Percentiles rank a stretch among this genome's conserved stretches.
These are phyloP conservation scores for Nibea albiflora DNA, from an alignment of 2,113 vertebrate genomes.

Conservation along the genomic window DNA sequence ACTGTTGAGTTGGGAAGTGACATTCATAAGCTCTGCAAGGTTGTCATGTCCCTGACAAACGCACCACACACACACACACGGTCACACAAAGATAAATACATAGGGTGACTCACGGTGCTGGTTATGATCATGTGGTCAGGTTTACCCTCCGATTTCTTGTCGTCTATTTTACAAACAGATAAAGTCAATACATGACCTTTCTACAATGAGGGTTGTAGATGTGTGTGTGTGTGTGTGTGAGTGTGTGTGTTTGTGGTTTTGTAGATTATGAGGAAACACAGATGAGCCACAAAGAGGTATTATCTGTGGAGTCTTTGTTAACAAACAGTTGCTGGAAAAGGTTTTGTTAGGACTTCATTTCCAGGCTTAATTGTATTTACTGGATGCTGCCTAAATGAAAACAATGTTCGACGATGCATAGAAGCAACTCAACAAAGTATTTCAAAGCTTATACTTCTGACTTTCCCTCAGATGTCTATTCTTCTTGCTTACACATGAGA, in stretches of 20 bases:
- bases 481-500: background rate
- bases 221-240: background rate
- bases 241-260: background rate
- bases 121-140: conserved; percentile 20
- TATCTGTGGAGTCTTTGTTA: conserved; percentile 3
- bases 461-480: background rate
- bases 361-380: background rate
- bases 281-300: background rate
- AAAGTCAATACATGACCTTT: conserved; percentile 58
- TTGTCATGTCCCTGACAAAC: conserved; percentile 26
- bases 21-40: conserved; percentile 61
- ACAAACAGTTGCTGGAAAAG: conserved; percentile 6
- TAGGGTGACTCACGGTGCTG: conserved; percentile 17
- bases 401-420: background rate
- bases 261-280: conserved; percentile 6
- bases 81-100: conserved; percentile 16
- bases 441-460: background rate
- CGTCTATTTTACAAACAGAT: conserved; percentile 56
- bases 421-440: background rate
- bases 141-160: conserved; percentile 6
- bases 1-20: conserved; percentile 52
- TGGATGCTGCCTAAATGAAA: conserved; percentile 8
- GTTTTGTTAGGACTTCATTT: background rate
- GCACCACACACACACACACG: conserved; percentile 20
- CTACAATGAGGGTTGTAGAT: conserved; percentile 21